Evolutionary conservation across 2,888 invertebrate species (phyloP).

Genomic region (Acrobasis consociella): DNA sequence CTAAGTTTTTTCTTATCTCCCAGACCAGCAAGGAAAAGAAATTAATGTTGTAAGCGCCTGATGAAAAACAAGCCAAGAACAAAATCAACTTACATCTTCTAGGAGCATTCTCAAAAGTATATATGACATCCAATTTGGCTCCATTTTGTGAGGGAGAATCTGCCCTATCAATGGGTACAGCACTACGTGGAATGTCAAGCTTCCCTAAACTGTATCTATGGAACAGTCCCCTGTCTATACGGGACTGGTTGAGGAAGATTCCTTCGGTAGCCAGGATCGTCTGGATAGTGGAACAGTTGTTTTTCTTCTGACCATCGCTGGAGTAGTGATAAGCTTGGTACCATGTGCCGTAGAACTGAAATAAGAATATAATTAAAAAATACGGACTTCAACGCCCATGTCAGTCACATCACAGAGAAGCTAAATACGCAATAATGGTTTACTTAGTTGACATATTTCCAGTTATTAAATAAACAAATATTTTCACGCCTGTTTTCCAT

Average conservation of each 20-base stretch:
- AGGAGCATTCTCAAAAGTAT: slow-evolving; percentile 57
- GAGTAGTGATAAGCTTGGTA: slow-evolving; percentile 65
- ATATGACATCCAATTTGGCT: slow-evolving; percentile 52
- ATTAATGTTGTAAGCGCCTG: not conserved
- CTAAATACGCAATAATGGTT: no score
- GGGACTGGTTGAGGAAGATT: slow-evolving; percentile 61
- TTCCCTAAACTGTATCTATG: slow-evolving; percentile 60
- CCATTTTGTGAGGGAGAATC: slow-evolving; percentile 35
- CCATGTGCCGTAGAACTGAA: slow-evolving; percentile 69
- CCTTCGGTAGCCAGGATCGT: slow-evolving; percentile 49
- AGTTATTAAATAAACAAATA: no score
- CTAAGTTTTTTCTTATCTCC: no score
- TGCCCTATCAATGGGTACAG: slow-evolving; percentile 27
- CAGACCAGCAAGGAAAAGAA: no score
- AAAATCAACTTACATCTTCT: slow-evolving; percentile 57
- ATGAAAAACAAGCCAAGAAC: not conserved
- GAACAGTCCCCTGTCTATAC: slow-evolving; percentile 62
- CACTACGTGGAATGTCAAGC: slow-evolving; percentile 44
- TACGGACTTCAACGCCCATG: no score
- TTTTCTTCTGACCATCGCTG: slow-evolving; percentile 56
- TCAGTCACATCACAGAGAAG: no score
- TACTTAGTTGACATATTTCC: no score
- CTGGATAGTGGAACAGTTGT: slow-evolving; percentile 62
- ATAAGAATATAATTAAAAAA: slow-evolving; percentile 1
- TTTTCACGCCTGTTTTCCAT: no score